Conservation (phyloP, 2,888 invertebrate species). For the Oxytorus armatus region DNA sequence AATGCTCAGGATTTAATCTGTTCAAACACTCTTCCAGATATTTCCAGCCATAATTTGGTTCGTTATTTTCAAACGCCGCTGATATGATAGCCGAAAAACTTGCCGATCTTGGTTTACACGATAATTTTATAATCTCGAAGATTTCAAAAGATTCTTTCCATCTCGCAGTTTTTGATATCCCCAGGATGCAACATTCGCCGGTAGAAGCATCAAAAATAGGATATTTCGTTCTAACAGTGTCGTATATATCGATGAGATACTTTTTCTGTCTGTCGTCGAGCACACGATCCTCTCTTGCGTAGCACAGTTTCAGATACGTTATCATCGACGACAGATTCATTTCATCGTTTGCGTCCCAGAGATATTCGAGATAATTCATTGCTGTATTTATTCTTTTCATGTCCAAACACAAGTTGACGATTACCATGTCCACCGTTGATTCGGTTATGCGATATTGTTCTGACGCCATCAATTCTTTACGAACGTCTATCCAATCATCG, state of each 20-base stretch:
- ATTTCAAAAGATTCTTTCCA: constrained; percentile 88
- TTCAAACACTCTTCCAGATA: constrained; percentile 86
- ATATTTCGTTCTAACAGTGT: constrained; percentile 85
- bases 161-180: constrained; percentile 87
- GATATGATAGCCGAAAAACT: constrained; percentile 86
- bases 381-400: constrained; percentile 84
- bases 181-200: constrained; percentile 87
- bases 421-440: constrained; percentile 87
- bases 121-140: constrained; percentile 86
- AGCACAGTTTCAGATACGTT: constrained; percentile 81
- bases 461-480: constrained; percentile 83
- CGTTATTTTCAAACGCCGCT: constrained; percentile 87
- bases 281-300: constrained; percentile 40
- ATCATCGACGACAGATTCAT: constrained; percentile 87
- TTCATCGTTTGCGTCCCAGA: constrained; percentile 84
- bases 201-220: constrained; percentile 87
- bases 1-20: constrained; percentile 82
- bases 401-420: constrained; percentile 86
- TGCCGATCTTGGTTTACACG: constrained; percentile 84
- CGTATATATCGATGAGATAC: constrained; percentile 86
- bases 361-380: constrained; percentile 87
- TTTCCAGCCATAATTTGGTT: constrained; percentile 87
- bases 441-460: constrained; percentile 82
- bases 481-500: constrained; percentile 83
- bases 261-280: constrained; percentile 85